Evolutionary conservation across 1,140 invertebrate species (phyloP).

Genomic region (Papilio dardanus): DNA sequence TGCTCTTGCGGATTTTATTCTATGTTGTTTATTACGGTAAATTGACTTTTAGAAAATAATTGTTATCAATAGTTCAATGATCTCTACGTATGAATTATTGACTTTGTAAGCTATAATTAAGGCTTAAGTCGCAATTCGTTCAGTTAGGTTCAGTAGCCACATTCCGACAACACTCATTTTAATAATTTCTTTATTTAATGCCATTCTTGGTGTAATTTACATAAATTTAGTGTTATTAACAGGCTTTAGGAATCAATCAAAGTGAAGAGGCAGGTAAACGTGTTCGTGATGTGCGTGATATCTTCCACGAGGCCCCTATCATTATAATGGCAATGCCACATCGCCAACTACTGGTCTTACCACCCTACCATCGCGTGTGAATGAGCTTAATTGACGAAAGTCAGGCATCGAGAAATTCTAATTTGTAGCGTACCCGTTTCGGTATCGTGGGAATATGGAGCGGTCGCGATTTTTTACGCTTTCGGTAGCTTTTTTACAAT

Average conservation of each 20-base stretch:
- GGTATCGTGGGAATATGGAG: constrained; percentile 56
- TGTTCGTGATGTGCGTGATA: constrained; percentile 57
- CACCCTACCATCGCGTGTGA: constrained; percentile 60
- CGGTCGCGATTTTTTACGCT: constrained; percentile 47
- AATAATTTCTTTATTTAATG: neutral
- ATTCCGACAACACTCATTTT: neutral
- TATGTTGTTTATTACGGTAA: neutral
- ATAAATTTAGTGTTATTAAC: constrained; percentile 23
- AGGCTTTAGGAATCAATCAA: constrained; percentile 7
- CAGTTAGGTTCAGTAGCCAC: neutral
- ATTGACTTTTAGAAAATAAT: constrained; percentile 6
- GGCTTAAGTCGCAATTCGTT: no score
- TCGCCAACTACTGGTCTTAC: constrained; percentile 76
- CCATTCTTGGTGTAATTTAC: constrained; percentile 18
- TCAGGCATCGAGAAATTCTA: constrained; percentile 67
- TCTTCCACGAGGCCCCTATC: constrained; percentile 46
- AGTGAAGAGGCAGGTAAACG: constrained; percentile 32
- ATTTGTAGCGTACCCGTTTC: constrained; percentile 56
- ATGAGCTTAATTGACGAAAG: constrained; percentile 75
- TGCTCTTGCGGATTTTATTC: constrained; percentile 6
- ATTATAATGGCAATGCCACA: constrained; percentile 70
- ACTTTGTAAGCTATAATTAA: no score
- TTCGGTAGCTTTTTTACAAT: constrained; percentile 40
- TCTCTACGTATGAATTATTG: neutral
- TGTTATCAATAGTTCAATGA: neutral